Evolutionary conservation across 2,113 vertebrate genomes (phyloP), one percentile per base, ranked within the genome.

Genomic region (Accipiter cooperii): DNA sequence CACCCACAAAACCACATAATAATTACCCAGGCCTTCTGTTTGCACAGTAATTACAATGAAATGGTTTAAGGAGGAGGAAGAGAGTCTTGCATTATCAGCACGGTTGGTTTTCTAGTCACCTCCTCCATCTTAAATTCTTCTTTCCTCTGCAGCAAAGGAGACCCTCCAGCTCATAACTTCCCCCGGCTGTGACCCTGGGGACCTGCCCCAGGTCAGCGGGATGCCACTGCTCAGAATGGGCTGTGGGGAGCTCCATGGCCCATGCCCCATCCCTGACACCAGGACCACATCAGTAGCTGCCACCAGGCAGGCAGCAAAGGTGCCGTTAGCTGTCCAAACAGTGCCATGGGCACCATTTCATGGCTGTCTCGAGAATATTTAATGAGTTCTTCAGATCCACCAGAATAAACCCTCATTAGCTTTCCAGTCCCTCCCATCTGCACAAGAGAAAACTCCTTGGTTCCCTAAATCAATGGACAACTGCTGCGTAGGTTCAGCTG

Each of bases 341-440:
- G 42, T 10, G 4, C 29, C 3, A 0, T 6, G 24, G 31, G 20
- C 31, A 38, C 31, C 2, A 1, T 44, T 60, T 54, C 1, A 0
- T 24, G 61, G 17, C 54, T 40, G 17, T 13, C 58, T 77, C 8
- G 1, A 36, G 16, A 69, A 20, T 49, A 57, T 34, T 65, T n/a
- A 63, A 40, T 16, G 17, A 1, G 1, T 49, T 82, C 71, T 81
- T 64, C 52, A 75, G 20, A 51, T 8, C 46, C 58, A 46, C 7
- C 18, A 46, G 51, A 73, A 75, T 16, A 65, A 82, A 60, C 13
- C 17, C 15, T 40, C 31, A 22, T 61, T 29, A 82, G 24, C 17
- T 93, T 73, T 22, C 65, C 11, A 5, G 36, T 49, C 36, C 38
- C 17, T 84, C 25, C 55, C 8, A 5, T 11, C 63, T 46, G 18